phyloP scores from a whole-genome alignment of 1,140 invertebrate genomes.

The Batillaria attramentaria region DNA sequence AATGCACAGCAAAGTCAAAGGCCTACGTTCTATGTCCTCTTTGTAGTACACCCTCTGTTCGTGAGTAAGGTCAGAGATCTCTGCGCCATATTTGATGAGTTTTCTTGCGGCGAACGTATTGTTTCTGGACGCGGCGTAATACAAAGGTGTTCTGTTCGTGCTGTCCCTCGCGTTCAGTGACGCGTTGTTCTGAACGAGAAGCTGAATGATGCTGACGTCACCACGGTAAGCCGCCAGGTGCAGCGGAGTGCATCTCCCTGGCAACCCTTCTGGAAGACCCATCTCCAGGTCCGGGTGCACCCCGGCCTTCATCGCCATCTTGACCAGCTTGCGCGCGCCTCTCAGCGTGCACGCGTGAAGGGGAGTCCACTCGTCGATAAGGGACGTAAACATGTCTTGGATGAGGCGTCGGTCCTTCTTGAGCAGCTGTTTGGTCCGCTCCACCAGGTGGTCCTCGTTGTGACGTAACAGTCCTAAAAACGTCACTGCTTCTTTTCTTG shows the following conservation, averaged over 20 bases:
- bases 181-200: constrained; percentile 56
- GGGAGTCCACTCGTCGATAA: constrained; percentile 63
- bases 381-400: constrained; percentile 53
- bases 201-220: constrained; percentile 61
- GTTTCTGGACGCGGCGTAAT: constrained; percentile 54
- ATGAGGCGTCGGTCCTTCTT: constrained; percentile 53
- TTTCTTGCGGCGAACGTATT: constrained; percentile 59
- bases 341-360: constrained; percentile 65
- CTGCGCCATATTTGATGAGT: constrained; percentile 60
- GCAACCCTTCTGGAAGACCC: constrained; percentile 60
- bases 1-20: constrained; percentile 24
- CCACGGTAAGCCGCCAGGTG: constrained; percentile 65
- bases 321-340: constrained; percentile 61
- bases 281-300: constrained; percentile 59
- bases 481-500: constrained; percentile 46
- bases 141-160: constrained; percentile 50
- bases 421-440: constrained; percentile 53
- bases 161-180: constrained; percentile 48
- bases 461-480: constrained; percentile 56
- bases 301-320: constrained; percentile 55
- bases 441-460: constrained; percentile 56
- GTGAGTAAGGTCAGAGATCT: constrained; percentile 34
- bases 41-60: constrained; percentile 35
- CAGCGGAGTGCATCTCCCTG: constrained; percentile 58
- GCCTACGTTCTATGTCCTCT: constrained; percentile 22